These are phyloP conservation scores for Cettia cetti DNA, from an alignment of 2,113 vertebrate genomes.

Conservation along the genomic window DNA sequence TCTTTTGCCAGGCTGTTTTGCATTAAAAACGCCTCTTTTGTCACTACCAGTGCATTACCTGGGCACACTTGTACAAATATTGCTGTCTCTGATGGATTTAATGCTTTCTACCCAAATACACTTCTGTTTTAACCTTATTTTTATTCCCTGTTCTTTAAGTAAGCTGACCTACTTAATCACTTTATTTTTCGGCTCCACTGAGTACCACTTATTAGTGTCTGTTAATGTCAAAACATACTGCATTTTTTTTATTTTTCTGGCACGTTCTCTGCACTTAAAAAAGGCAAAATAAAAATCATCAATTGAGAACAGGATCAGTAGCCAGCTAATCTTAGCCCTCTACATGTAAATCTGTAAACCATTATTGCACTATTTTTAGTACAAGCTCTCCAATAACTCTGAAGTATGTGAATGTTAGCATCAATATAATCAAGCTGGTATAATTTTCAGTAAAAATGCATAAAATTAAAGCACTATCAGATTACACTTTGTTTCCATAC, in stretches of 20 bases:
- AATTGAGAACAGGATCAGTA: not conserved
- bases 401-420: not conserved
- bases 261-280: not conserved
- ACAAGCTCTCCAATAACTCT: not conserved
- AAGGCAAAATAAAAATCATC: not conserved
- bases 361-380: not conserved
- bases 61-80: not conserved
- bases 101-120: not conserved
- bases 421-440: not conserved
- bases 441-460: not conserved
- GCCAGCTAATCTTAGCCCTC: not conserved
- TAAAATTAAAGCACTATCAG: not conserved
- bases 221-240: not conserved
- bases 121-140: not conserved
- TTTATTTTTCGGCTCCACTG: not conserved
- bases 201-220: not conserved
- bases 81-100: not conserved
- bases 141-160: not conserved
- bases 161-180: slow-evolving; percentile 31
- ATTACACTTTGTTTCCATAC: not conserved
- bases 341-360: not conserved
- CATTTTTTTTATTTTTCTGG: not conserved
- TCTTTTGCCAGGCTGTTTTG: not conserved
- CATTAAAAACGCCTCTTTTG: not conserved
- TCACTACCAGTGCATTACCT: not conserved